phyloP scores from a whole-genome alignment of 2,888 invertebrate species.

The Pseudococcus longispinus region DNA sequence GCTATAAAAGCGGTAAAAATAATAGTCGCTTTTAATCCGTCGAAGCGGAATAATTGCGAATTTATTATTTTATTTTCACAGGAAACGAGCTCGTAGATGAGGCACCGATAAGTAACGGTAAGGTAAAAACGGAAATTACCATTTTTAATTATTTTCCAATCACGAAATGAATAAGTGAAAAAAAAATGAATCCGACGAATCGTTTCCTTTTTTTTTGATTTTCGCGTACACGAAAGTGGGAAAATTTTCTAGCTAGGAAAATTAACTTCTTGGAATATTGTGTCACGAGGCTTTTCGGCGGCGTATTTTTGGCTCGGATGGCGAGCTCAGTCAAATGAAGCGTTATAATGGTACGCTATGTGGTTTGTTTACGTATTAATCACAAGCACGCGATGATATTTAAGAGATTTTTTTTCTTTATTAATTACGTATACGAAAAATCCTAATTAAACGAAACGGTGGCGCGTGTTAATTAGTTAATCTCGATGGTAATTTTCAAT shows the following conservation, averaged over 20 bases:
- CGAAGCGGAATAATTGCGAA: slow-evolving; percentile 31
- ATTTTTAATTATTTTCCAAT: slow-evolving; percentile 39
- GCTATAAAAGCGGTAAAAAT: neutral
- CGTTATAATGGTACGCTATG: neutral
- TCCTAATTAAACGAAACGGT: slow-evolving; percentile 24
- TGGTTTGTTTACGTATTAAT: neutral
- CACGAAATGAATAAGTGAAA: neutral
- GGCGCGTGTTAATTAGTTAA: slow-evolving; percentile 28
- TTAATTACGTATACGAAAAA: neutral
- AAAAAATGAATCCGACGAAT: neutral
- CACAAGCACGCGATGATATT: neutral
- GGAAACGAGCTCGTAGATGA: neutral
- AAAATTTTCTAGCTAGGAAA: neutral
- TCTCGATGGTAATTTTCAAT: slow-evolving; percentile 12
- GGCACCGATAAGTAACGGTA: neutral
- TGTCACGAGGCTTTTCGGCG: neutral
- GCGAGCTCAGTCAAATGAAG: neutral
- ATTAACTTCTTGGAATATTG: neutral
- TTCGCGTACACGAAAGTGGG: neutral
- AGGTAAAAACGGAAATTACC: slow-evolving; percentile 22
- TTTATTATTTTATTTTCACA: slow-evolving; percentile 28
- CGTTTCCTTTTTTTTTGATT: neutral
- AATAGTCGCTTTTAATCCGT: neutral
- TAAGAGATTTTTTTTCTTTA: slow-evolving; percentile 10
- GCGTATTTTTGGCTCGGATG: neutral